Conservation (phyloP, 2,888 invertebrate genomes). For the Parnassius orleans region DNA sequence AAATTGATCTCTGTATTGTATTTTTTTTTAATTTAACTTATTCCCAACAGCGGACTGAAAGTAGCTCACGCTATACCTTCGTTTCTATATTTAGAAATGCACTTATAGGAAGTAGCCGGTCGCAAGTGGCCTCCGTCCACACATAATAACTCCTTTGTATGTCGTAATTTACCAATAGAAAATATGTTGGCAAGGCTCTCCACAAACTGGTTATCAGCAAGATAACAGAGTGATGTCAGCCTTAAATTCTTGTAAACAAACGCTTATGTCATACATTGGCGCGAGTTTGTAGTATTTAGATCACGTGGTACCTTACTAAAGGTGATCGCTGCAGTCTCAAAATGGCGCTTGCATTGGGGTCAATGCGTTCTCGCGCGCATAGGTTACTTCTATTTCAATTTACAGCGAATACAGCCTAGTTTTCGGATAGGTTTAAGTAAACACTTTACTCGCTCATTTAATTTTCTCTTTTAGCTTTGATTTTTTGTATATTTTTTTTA, state of each 20-base stretch:
- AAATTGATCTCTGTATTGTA: no score
- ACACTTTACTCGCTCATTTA: no score
- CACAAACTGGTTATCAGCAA: slow-evolving; percentile 41
- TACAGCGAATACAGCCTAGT: no score
- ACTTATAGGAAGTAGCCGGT: slow-evolving; percentile 41
- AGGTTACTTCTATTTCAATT: background rate
- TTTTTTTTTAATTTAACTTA: no score
- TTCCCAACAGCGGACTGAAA: slow-evolving; percentile 22
- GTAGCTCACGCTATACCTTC: slow-evolving; percentile 59
- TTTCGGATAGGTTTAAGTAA: no score
- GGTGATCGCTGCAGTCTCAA: slow-evolving; percentile 14
- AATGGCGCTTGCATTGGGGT: slow-evolving; percentile 16
- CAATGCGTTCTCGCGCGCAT: slow-evolving; percentile 1
- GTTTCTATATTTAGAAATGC: slow-evolving; percentile 68
- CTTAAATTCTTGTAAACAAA: slow-evolving; percentile 45
- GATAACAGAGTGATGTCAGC: slow-evolving; percentile 62
- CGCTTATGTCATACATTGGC: slow-evolving; percentile 46
- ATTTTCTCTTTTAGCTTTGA: no score
- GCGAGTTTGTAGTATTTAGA: slow-evolving; percentile 43
- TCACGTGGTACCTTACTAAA: slow-evolving; percentile 30
- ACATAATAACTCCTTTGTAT: slow-evolving; percentile 43
- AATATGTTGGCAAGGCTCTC: slow-evolving; percentile 41
- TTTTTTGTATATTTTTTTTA: no score
- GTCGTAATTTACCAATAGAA: slow-evolving; percentile 36
- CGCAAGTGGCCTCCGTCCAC: slow-evolving; percentile 41